Evolutionary conservation across 2,113 vertebrate genomes (phyloP).

Genomic region (Misgurnus mizolepis): DNA sequence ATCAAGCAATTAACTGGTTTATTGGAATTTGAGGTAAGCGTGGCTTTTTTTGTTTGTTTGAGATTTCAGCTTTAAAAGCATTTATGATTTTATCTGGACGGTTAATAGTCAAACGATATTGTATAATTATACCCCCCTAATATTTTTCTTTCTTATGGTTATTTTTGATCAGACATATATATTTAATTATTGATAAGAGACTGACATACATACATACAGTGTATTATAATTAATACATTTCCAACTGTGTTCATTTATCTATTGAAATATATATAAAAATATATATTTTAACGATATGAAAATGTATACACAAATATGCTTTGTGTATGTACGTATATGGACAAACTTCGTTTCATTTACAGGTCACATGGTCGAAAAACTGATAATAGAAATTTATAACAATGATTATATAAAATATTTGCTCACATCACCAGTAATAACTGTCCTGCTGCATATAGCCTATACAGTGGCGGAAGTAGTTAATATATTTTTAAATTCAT

Average conservation of each 20-base stretch:
- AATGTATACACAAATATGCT: neutral
- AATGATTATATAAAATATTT: neutral
- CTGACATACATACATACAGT: neutral
- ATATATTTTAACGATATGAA: neutral
- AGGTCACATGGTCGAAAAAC: neutral
- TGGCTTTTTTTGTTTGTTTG: conserved; percentile 19
- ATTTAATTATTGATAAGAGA: neutral
- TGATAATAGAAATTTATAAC: neutral
- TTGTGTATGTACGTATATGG: neutral
- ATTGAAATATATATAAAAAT: neutral
- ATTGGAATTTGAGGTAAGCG: conserved; percentile 77
- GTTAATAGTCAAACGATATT: neutral
- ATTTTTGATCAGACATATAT: neutral
- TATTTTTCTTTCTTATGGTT: neutral
- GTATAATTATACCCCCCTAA: neutral
- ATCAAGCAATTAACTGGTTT: conserved; percentile 37
- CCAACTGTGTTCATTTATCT: neutral
- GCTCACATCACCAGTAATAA: neutral
- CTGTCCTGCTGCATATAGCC: neutral
- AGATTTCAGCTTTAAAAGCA: conserved; percentile 17
- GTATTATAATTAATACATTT: neutral
- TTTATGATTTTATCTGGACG: neutral
- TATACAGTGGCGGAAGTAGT: no score
- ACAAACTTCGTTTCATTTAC: neutral
- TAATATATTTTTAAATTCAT: neutral